Base-by-base conservation (phyloP, 2,113 vertebrate genomes). In the Silurus meridionalis region DNA sequence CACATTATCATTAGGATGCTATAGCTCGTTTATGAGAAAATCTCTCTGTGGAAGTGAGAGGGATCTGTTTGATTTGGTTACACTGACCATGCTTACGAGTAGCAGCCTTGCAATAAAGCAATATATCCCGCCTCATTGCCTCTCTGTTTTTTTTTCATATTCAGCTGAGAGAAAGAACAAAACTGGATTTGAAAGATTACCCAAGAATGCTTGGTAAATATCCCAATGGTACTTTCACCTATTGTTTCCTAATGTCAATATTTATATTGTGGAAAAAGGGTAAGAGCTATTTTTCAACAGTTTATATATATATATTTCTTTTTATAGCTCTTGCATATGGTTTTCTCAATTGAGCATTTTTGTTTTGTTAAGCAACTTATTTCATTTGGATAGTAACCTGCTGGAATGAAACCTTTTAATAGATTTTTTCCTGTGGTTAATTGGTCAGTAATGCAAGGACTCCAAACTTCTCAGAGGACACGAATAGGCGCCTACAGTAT, bases 341-440 rank as follows among this genome's bases (percentile, higher is more conserved):
- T 48, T 60, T 80, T 58, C 37, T 37, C 23, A 37, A 50, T 11
- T 80, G 66, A 86, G 78, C 10, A 23, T 86, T 61, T 72, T 69
- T 85, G 84, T 78, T 86, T 81, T 52, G 55, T 61, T 79, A 81
- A 61, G 53, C 66, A 86, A 50, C 57, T 86, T 23, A 61, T n/a
- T 86, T 71, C 46, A 81, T 81, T 9, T 61, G 80, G 60, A 74
- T 53, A 14, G 25, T 48, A 46, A 83, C 28, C 19, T 64, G 13
- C 72, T 53, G 72, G 71, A 74, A 83, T 57, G 50, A 74, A 82
- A 82, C 25, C 58, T 66, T 82, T 75, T 81, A 69, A 86, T 74
- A 82, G 80, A 60, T 57, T 67, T 87, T 83, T 78, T 83, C 86
- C 81, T 87, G 81, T 87, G 72, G 81, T 58, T 57, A 81, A n/a